Evolutionary conservation across 2,797 vertebrate species (phyloP), one percentile per base, ranked within the genome.

Genomic region (Catharus ustulatus): DNA sequence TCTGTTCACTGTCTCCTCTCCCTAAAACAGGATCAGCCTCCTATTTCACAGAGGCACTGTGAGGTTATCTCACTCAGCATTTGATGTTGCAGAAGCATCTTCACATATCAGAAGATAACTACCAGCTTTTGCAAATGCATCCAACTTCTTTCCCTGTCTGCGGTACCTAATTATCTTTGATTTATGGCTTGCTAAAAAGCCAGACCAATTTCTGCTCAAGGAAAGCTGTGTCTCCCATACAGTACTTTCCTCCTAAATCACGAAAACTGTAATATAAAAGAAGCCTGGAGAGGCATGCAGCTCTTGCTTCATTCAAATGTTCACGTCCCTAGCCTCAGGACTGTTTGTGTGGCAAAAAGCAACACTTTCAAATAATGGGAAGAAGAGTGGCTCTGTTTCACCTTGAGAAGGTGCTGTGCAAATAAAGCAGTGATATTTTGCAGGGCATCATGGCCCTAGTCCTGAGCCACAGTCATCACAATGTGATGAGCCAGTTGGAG

Each of bases 301-400:
- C 20, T 84, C 36, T 89, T 77, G 15, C 45, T 89, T 80, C 64
- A 29, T 7, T 11, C 7, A 51, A 45, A n/a, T 5, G 3, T 15
- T 46, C 26, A 29, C 20, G 45, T 63, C 24, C 43, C 43, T 10
- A 21, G 4, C 17, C 29, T 69, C 76, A 46, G 43, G 34, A 24
- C 42, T 30, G 15, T 49, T 54, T 0, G 0, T 46, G 23, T 0
- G 0, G 23, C 22, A 76, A 73, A 86, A 90, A 68, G 7, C 9
- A 45, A 84, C 67, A 71, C 21, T 17, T 90, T 59, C 55, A 88
- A 76, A 59, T 57, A 61, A 84, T 8, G 15, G 69, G 29, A 78
- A 43, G 7, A 17, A 54, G 51, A 49, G 10, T 19, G 26, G 38
- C 34, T 38, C 10, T 18, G 1, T 22, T 15, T 42, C 46, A 68